phyloP scores from a whole-genome alignment of 2,888 invertebrate species.

The Eremobia ochroleuca region DNA sequence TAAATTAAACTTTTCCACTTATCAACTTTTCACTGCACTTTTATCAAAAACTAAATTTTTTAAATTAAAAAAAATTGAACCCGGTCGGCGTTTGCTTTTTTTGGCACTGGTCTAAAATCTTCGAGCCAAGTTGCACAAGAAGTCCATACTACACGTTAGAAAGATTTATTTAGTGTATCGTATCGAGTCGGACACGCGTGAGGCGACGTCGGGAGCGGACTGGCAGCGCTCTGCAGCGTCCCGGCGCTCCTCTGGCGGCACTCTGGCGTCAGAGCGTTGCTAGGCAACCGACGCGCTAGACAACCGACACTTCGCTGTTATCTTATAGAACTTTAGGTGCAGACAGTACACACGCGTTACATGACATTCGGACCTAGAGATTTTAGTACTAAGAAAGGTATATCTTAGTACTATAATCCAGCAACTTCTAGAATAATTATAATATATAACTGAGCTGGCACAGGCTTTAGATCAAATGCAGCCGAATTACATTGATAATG shows the following conservation, averaged over 20 bases:
- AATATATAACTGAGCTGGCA: background rate
- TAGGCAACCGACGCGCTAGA: slow-evolving; percentile 79
- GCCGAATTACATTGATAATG: background rate
- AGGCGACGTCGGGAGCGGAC: slow-evolving; percentile 80
- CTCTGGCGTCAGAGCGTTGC: slow-evolving; percentile 87
- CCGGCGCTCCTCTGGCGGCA: slow-evolving; percentile 80
- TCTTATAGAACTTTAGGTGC: slow-evolving; percentile 24
- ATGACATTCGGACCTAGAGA: slow-evolving; percentile 8
- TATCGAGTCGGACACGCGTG: slow-evolving; percentile 69
- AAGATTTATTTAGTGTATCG: slow-evolving; percentile 55
- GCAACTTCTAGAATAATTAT: background rate
- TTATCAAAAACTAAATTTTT: slow-evolving; percentile 8
- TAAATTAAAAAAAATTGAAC: slow-evolving; percentile 20
- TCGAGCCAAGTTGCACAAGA: slow-evolving; percentile 59
- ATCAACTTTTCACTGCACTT: slow-evolving; percentile 51
- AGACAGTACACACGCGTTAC: slow-evolving; percentile 20
- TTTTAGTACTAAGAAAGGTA: background rate
- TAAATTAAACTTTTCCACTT: slow-evolving; percentile 38
- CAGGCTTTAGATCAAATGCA: background rate
- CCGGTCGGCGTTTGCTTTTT: slow-evolving; percentile 9
- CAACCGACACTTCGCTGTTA: slow-evolving; percentile 40
- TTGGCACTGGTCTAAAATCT: slow-evolving; percentile 49
- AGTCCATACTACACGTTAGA: slow-evolving; percentile 35
- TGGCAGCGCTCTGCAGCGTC: slow-evolving; percentile 84
- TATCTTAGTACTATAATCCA: background rate